Evolutionary conservation across 1,140 invertebrate genomes (phyloP).

Genomic region (Drosophila eugracilis): DNA sequence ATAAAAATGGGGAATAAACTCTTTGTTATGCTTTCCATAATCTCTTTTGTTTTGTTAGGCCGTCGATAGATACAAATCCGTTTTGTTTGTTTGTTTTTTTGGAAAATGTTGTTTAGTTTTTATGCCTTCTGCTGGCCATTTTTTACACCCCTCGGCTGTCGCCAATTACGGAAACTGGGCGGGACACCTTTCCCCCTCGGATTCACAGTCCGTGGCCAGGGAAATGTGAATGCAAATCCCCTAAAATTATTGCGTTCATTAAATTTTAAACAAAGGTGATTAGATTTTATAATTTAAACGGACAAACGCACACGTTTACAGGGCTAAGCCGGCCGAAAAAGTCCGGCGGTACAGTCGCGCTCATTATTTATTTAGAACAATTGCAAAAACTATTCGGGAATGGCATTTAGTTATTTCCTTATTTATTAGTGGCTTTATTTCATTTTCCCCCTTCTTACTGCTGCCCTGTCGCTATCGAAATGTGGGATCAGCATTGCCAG

Average conservation of each 20-base stretch:
- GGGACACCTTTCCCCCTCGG: background rate
- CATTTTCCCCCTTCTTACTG: slow-evolving; percentile 43
- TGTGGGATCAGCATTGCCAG: slow-evolving; percentile 59
- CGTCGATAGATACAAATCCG: slow-evolving; percentile 71
- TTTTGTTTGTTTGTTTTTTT: slow-evolving; percentile 78
- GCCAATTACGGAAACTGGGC: slow-evolving; percentile 54
- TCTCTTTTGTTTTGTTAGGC: slow-evolving; percentile 39
- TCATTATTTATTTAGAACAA: slow-evolving; percentile 78
- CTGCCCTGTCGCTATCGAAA: slow-evolving; percentile 37
- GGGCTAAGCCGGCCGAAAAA: slow-evolving; percentile 25
- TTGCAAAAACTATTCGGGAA: slow-evolving; percentile 59
- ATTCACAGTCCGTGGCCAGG: background rate
- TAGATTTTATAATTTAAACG: slow-evolving; percentile 77
- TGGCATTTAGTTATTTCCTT: slow-evolving; percentile 59
- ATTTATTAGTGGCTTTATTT: slow-evolving; percentile 63
- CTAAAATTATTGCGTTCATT: slow-evolving; percentile 81
- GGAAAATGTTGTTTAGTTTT: slow-evolving; percentile 59
- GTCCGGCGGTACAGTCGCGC: slow-evolving; percentile 58
- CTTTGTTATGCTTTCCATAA: slow-evolving; percentile 52
- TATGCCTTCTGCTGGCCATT: slow-evolving; percentile 30
- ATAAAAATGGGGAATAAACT: slow-evolving; percentile 67
- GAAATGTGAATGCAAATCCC: slow-evolving; percentile 57
- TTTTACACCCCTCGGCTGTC: slow-evolving; percentile 41
- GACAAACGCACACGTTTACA: slow-evolving; percentile 36
- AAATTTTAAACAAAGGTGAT: slow-evolving; percentile 84